These are phyloP conservation scores for Rhamnusium bicolor DNA, from an alignment of 2,888 invertebrate genomes.

Conservation along the genomic window DNA sequence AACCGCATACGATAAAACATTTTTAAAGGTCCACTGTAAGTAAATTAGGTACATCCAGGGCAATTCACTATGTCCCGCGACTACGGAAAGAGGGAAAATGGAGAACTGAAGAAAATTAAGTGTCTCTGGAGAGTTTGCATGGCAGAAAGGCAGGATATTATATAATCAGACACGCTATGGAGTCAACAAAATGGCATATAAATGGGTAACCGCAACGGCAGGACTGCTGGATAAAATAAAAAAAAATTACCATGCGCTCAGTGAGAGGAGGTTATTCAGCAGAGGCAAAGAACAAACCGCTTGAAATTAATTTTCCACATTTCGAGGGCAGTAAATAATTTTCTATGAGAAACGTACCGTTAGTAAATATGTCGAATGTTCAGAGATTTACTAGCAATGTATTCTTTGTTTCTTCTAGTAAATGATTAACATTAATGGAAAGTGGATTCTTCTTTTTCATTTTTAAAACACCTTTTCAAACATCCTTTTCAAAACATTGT, in stretches of 20 bases:
- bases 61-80: slow-evolving; percentile 33
- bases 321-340: background rate
- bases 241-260: background rate
- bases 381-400: no score
- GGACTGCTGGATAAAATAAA: background rate
- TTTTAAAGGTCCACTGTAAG: no score
- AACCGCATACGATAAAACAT: no score
- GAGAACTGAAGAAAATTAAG: slow-evolving; percentile 67
- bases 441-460: no score
- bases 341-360: no score
- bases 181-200: slow-evolving; percentile 47
- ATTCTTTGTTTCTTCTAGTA: no score
- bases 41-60: background rate
- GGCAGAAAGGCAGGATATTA: slow-evolving; percentile 61
- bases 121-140: slow-evolving; percentile 61
- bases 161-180: slow-evolving; percentile 62
- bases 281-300: background rate
- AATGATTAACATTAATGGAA: no score
- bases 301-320: background rate
- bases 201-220: background rate
- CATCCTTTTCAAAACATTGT: no score
- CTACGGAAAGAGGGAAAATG: slow-evolving; percentile 62
- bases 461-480: no score
- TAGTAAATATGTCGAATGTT: no score
- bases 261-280: background rate